Evolutionary conservation across 2,113 vertebrate genomes (phyloP).

Genomic region (Sinocyclocheilus grahami): DNA sequence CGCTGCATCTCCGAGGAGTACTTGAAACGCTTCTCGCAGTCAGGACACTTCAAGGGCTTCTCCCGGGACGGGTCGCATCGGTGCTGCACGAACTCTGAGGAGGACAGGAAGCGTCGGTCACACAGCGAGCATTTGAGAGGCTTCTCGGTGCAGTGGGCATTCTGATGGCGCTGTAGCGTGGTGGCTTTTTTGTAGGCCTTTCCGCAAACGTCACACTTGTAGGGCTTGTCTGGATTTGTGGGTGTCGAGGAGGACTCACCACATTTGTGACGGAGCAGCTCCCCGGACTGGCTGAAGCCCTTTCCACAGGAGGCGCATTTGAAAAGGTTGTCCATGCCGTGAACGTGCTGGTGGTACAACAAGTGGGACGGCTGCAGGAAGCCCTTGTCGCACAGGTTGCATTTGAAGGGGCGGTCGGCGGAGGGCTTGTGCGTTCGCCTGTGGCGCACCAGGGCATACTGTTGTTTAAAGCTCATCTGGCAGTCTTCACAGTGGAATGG

Average conservation of each 20-base stretch:
- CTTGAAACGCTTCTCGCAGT: slow-evolving; percentile 97
- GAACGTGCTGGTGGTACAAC: slow-evolving; percentile 96
- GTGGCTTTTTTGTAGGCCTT: slow-evolving; percentile 96
- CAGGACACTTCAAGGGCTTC: slow-evolving; percentile 93
- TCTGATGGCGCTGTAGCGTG: slow-evolving; percentile 94
- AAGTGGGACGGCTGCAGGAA: slow-evolving; percentile 94
- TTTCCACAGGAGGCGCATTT: slow-evolving; percentile 97
- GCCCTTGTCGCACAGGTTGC: slow-evolving; percentile 95
- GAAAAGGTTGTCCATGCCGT: slow-evolving; percentile 95
- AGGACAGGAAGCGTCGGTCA: slow-evolving; percentile 94
- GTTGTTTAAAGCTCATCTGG: slow-evolving; percentile 99
- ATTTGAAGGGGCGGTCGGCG: slow-evolving; percentile 85
- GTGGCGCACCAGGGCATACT: slow-evolving; percentile 92
- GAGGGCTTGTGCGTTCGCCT: slow-evolving; percentile 89
- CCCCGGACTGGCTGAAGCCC: slow-evolving; percentile 94
- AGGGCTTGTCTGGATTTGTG: slow-evolving; percentile 84
- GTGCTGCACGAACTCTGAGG: slow-evolving; percentile 95
- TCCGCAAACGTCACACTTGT: slow-evolving; percentile 92
- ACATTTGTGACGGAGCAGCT: slow-evolving; percentile 94
- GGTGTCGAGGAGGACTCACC: slow-evolving; percentile 79
- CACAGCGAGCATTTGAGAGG: slow-evolving; percentile 95
- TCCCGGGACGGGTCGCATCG: slow-evolving; percentile 92
- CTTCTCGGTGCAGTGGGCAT: slow-evolving; percentile 91
- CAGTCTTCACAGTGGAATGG: slow-evolving; percentile 98
- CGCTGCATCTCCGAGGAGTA: slow-evolving; percentile 96